These are phyloP conservation scores for Phylloscopus trochilus DNA, from an alignment of 2,113 vertebrate genomes.

Conservation along the genomic window DNA sequence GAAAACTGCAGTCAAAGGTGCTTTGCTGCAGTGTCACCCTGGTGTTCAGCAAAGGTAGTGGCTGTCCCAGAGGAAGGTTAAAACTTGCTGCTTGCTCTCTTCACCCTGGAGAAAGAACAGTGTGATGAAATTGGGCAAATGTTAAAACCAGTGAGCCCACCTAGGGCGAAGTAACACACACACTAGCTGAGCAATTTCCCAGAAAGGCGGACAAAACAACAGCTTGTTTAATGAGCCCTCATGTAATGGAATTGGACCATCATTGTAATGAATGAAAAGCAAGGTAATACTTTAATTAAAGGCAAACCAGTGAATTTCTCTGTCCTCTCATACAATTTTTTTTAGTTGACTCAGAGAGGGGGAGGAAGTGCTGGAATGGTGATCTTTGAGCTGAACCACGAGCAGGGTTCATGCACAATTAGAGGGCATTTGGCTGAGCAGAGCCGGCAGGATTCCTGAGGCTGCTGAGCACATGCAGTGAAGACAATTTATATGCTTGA, in stretches of 20 bases:
- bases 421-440: background rate
- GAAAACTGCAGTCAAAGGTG: background rate
- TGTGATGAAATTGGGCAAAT: background rate
- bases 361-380: background rate
- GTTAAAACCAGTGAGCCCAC: background rate
- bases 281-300: too few relatives aligned
- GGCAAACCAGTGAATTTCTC: background rate
- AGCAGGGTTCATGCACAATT: background rate
- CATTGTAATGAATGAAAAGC: background rate
- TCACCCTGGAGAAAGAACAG: background rate
- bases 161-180: background rate
- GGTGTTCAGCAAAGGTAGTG: background rate
- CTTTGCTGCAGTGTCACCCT: background rate
- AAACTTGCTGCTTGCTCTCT: background rate
- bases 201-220: background rate
- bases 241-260: background rate
- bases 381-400: background rate
- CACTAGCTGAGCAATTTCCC: background rate
- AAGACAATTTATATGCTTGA: background rate
- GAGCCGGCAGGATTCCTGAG: background rate
- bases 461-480: background rate
- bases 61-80: background rate
- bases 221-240: background rate
- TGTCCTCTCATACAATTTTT: background rate
- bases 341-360: background rate